Evolutionary conservation across 1,140 invertebrate genomes (phyloP), one percentile per base, ranked within the genome.

Genomic region (Macrobrachium rosenbergii): DNA sequence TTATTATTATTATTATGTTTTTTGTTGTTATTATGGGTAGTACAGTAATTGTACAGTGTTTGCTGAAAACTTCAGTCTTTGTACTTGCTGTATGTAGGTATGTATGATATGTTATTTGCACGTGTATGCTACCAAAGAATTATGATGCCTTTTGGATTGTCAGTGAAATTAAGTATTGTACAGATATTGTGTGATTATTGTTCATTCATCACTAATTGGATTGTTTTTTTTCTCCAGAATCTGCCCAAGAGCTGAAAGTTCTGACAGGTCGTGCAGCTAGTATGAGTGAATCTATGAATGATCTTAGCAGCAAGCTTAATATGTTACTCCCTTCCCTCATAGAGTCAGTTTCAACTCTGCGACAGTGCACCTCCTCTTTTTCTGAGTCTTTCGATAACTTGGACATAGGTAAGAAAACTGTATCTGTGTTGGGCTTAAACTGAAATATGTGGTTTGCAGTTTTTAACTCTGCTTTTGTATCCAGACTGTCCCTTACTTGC

Each of bases 221-320:
- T 10, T 17, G 28, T 59, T 16, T 21, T 28, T 43, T 64, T 8
- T 28, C 78, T 69, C 2, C 77, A 86, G 83, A 80, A 14, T 80
- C 83, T 14, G 59, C 19, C 6, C 64, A 80, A 23, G 78, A 80
- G 19, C 37, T 86, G 43, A 62, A 79, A 37, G 64, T 79, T n/a
- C 76, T 73, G 77, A 37, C 52, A 21, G 83, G 83, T 23, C 83
- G 78, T 59, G 77, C 80, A 17, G 77, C 63, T 17, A 86, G 83
- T 59, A 21, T 80, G 28, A 79, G 12, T 43, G 83, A 86, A 21
- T 79, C 77, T 59, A 52, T 80, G n/a, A 80, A 21, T 17, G 28
- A 86, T 7, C 52, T 86, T 14, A 80, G n/a, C 43, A 73, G 7
- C 62, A 64, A 73, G 16, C 19, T 86, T 19, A 73, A 37, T 17